phyloP scores from a whole-genome alignment of 2,113 vertebrate genomes.

The Oreotrochilus melanogaster region DNA sequence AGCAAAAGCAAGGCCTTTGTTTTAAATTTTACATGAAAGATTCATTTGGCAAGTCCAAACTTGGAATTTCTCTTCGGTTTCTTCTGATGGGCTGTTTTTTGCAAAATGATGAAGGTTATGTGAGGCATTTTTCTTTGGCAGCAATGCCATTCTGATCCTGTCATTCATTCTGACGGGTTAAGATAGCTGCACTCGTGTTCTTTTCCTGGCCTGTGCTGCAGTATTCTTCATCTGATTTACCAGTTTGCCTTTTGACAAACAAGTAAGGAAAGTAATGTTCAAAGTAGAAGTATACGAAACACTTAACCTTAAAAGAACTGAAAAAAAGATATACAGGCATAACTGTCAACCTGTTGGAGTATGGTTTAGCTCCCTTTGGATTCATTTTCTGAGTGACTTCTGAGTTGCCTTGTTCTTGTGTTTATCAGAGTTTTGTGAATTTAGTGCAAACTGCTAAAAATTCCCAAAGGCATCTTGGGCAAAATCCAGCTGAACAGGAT shows the following conservation, averaged over 20 bases:
- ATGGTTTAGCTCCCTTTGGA: neutral
- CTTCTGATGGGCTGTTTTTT: neutral
- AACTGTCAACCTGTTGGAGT: neutral
- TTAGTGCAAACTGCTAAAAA: neutral
- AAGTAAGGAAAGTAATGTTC: neutral
- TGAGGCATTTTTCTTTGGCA: neutral
- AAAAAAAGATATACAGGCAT: neutral
- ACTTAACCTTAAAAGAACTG: neutral
- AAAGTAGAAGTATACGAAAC: neutral
- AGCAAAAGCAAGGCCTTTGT: constrained; percentile 51
- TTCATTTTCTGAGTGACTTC: neutral
- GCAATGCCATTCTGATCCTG: neutral
- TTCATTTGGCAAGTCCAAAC: neutral
- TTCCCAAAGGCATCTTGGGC: neutral
- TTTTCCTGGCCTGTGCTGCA: neutral
- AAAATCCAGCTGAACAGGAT: neutral
- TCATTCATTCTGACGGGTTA: neutral
- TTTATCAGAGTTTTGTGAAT: neutral
- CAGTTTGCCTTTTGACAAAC: neutral
- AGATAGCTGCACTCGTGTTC: neutral
- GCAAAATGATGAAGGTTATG: neutral
- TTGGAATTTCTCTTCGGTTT: constrained; percentile 26
- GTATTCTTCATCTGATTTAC: neutral
- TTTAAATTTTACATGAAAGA: constrained; percentile 39
- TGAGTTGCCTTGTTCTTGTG: neutral